Conservation (phyloP, 2,113 vertebrate species). For the Cnemophilus loriae region DNA sequence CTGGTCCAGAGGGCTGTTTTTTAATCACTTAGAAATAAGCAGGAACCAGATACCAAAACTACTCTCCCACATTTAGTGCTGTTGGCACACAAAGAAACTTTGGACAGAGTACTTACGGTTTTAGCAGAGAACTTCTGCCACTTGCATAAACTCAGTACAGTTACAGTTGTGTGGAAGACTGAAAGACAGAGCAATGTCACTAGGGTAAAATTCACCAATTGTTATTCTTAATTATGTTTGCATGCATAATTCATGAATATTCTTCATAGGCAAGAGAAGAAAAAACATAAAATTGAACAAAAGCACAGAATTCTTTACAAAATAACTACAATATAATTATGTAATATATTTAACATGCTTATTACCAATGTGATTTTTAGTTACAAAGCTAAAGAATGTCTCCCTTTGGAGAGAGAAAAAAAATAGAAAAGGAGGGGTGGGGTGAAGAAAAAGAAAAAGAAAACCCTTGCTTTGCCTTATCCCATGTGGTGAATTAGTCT, state of each 20-base stretch:
- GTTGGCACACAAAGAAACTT: conserved; percentile 25
- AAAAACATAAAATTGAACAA: conserved; percentile 50
- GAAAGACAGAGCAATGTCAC: conserved; percentile 61
- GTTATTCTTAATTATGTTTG: conserved; percentile 66
- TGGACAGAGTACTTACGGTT: neutral
- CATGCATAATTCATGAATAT: conserved; percentile 67
- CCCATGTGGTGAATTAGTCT: neutral
- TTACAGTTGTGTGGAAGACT: conserved; percentile 26
- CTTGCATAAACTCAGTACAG: conserved; percentile 19
- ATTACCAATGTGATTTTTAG: conserved; percentile 34
- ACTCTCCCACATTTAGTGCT: neutral
- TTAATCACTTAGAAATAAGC: neutral
- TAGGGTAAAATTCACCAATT: conserved; percentile 57
- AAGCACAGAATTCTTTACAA: conserved; percentile 53
- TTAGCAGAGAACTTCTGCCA: conserved; percentile 18
- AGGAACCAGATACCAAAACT: conserved; percentile 16
- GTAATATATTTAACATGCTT: conserved; percentile 57
- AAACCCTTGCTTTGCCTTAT: neutral
- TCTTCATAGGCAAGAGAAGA: conserved; percentile 17
- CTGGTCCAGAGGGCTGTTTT: neutral
- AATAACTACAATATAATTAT: conserved; percentile 60
- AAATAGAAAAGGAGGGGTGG: fast-evolving
- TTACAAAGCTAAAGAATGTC: neutral
- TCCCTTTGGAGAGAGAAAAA: neutral
- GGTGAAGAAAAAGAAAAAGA: neutral